phyloP scores from a whole-genome alignment of 2,888 invertebrate species.

The Napeogenes inachia region DNA sequence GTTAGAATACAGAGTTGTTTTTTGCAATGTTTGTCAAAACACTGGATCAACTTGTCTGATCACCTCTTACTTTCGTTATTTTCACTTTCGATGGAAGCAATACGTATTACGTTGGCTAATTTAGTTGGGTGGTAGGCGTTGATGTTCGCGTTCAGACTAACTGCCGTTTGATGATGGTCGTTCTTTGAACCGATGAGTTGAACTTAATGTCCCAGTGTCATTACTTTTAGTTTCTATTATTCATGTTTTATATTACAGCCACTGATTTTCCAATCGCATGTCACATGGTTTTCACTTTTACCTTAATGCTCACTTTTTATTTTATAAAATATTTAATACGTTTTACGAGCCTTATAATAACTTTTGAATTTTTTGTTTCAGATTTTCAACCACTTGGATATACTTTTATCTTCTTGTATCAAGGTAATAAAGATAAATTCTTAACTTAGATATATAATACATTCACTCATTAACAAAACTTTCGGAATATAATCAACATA shows the following conservation, averaged over 20 bases:
- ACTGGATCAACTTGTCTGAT: slow-evolving; percentile 40
- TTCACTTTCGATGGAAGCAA: slow-evolving; percentile 65
- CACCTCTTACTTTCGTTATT: slow-evolving; percentile 50
- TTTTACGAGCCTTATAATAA: slow-evolving; percentile 3
- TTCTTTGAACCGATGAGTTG: slow-evolving; percentile 25
- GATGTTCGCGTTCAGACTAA: slow-evolving; percentile 12
- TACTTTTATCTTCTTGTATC: neutral
- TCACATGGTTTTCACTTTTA: slow-evolving; percentile 3
- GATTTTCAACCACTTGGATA: slow-evolving; percentile 15
- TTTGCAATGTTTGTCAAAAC: slow-evolving; percentile 35
- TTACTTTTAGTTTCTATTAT: slow-evolving; percentile 19
- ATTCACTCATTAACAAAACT: too few species aligned
- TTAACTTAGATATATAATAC: too few species aligned
- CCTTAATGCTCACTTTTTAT: slow-evolving; percentile 11
- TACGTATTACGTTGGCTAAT: slow-evolving; percentile 57
- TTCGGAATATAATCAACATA: too few species aligned
- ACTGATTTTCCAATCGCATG: slow-evolving; percentile 6
- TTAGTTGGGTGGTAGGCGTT: slow-evolving; percentile 31
- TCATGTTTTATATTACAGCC: neutral
- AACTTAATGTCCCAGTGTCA: slow-evolving; percentile 9
- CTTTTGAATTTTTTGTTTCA: slow-evolving; percentile 17
- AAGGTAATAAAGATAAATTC: neutral
- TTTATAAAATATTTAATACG: neutral
- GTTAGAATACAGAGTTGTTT: slow-evolving; percentile 1
- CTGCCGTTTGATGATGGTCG: slow-evolving; percentile 20